Evolutionary conservation across 2,797 vertebrate species (phyloP), one percentile per base, ranked within the genome.

Genomic region (Astyanax mexicanus): DNA sequence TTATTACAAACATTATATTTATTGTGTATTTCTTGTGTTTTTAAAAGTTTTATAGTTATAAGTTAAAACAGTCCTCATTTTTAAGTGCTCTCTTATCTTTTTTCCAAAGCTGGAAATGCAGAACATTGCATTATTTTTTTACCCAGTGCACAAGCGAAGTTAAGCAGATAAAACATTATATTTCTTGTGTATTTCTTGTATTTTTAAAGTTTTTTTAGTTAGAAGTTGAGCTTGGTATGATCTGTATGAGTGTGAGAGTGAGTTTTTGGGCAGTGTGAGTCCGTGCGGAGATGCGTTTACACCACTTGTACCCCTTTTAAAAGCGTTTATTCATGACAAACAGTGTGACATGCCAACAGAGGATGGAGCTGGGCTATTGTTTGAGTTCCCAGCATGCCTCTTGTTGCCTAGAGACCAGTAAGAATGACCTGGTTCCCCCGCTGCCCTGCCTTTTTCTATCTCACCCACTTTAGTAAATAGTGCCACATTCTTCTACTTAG

Each of bases 391-490:
- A 81, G 72, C 75, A 77, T 86, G 84, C 81, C 0, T 83, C 85
- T 85, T 86, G 91, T 92, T 92, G 91, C 92, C 88, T 87, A 88
- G 90, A 82, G 86, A 92, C 90, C 64, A 4, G 44, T 72, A 84
- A 84, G 85, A 86, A 87, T 89, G 84, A 86, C 81, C 83, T 40
- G 65, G 60, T 69, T 69, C 44, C 57, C 70, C 74, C 52, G 73
- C 78, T 78, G 44, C 78, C 83, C 75, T 45, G 27, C 60, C 23
- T 40, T 32, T 52, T 66, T 86, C 82, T 58, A 29, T 71, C 32
- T 73, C 74, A 84, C 81, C 19, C 69, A 55, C 79, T 84, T 86
- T 81, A 42, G 55, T 72, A 71, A 81, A 80, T 84, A 82, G 66
- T 79, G 86, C 58, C 52, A 54, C 25, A 52, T 86, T 84, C 88